Conservation (phyloP, 2,888 invertebrate genomes). For the Pseudococcus jackbeardsleyi region DNA sequence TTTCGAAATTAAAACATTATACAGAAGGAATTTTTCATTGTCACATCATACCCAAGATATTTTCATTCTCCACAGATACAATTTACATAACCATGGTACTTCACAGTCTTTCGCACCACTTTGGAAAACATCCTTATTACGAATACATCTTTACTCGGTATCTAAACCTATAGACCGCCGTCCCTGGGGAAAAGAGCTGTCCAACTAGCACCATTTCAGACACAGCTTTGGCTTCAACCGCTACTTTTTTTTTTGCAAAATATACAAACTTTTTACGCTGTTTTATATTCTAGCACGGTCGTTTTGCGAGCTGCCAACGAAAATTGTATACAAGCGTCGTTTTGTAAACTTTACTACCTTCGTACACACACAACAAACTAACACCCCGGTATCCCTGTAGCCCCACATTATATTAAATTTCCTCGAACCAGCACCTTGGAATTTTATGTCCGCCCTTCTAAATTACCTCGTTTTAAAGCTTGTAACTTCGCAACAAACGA, state of each 20-base stretch:
- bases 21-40: too few relatives aligned
- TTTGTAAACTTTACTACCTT: slow-evolving; percentile 35
- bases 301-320: slow-evolving; percentile 19
- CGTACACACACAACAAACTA: not conserved
- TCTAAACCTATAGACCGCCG: too few relatives aligned
- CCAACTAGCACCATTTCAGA: not conserved
- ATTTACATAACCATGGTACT: too few relatives aligned
- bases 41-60: too few relatives aligned
- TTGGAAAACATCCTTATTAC: too few relatives aligned
- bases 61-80: too few relatives aligned
- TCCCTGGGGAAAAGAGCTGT: not conserved
- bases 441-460: slow-evolving; percentile 58
- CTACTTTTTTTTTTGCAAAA: not conserved
- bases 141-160: not conserved
- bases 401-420: slow-evolving; percentile 55
- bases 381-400: not conserved
- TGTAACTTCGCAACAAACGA: slow-evolving; percentile 55
- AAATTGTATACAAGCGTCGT: slow-evolving; percentile 42
- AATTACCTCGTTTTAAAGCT: slow-evolving; percentile 59
- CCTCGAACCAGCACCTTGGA: slow-evolving; percentile 56
- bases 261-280: slow-evolving; percentile 10
- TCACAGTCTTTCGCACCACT: too few relatives aligned
- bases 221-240: not conserved
- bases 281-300: slow-evolving; percentile 25
- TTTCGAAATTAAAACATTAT: too few relatives aligned